Conservation (phyloP, 2,888 invertebrate genomes). For the Ophioninae sp. region DNA sequence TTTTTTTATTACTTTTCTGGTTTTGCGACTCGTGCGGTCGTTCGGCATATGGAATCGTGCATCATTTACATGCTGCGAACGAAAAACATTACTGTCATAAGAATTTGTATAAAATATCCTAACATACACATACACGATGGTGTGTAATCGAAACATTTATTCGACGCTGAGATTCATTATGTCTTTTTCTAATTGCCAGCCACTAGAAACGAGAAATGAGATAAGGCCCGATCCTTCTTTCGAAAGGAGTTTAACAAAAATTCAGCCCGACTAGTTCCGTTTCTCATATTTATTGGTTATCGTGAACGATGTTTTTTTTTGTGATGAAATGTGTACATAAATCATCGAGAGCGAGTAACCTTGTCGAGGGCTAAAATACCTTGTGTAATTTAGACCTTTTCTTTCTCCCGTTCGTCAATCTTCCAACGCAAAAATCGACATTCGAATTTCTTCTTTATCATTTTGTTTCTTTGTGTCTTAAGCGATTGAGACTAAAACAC, state of each 20-base stretch:
- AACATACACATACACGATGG: conserved; percentile 25
- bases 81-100: conserved; percentile 28
- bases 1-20: conserved; percentile 30
- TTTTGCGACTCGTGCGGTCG: conserved; percentile 10
- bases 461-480: conserved; percentile 40
- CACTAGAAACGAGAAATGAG: not conserved
- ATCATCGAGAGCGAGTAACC: conserved; percentile 34
- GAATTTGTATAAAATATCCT: conserved; percentile 50
- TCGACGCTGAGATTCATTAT: conserved; percentile 15
- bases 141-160: conserved; percentile 18
- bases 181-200: not conserved
- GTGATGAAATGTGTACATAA: conserved; percentile 50
- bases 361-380: conserved; percentile 17
- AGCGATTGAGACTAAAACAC: conserved; percentile 4
- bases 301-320: conserved; percentile 26
- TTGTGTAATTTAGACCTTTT: conserved; percentile 8
- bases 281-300: conserved; percentile 33
- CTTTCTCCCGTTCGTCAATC: conserved; percentile 16
- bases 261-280: conserved; percentile 16
- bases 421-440: conserved; percentile 47
- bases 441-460: conserved; percentile 28
- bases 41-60: conserved; percentile 9
- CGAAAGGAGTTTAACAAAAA: conserved; percentile 12
- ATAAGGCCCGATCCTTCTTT: not conserved
- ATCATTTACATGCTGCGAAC: conserved; percentile 33